Evolutionary conservation across 2,113 vertebrate species (phyloP).

Genomic region (Alaudala cheleensis): DNA sequence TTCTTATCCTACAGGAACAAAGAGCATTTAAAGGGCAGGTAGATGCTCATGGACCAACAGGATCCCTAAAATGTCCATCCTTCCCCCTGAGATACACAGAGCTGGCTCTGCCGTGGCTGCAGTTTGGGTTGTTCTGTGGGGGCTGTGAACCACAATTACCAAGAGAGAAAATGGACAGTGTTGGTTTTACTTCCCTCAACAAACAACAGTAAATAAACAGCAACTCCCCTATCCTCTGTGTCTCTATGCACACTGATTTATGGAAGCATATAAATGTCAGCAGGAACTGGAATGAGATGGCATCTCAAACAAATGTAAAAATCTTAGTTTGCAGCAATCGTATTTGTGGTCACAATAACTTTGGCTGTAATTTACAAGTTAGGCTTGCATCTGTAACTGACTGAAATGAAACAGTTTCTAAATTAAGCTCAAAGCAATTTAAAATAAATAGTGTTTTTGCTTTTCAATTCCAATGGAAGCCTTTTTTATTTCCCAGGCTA

Average conservation of each 20-base stretch:
- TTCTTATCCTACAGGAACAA: neutral
- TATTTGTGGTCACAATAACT: neutral
- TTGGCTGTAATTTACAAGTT: neutral
- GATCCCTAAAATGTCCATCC: neutral
- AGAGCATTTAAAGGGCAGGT: neutral
- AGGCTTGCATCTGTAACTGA: neutral
- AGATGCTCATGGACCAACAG: neutral
- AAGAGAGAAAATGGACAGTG: neutral
- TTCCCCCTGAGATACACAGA: neutral
- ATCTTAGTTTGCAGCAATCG: neutral
- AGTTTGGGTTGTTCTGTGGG: neutral
- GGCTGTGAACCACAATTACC: neutral
- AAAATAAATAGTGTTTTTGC: neutral
- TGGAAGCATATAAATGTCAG: neutral
- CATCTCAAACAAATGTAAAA: neutral
- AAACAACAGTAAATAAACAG: neutral
- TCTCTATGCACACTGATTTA: neutral
- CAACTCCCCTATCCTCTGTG: neutral
- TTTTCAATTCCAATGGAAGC: neutral
- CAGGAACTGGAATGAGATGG: neutral
- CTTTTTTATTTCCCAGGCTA: neutral
- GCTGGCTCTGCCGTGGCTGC: neutral
- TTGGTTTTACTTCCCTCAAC: neutral
- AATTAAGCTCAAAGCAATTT: neutral
- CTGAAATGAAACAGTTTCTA: neutral